Evolutionary conservation across 2,797 vertebrate genomes (phyloP), one percentile per base, ranked within the genome.

Genomic region (Pangasius djambal): DNA sequence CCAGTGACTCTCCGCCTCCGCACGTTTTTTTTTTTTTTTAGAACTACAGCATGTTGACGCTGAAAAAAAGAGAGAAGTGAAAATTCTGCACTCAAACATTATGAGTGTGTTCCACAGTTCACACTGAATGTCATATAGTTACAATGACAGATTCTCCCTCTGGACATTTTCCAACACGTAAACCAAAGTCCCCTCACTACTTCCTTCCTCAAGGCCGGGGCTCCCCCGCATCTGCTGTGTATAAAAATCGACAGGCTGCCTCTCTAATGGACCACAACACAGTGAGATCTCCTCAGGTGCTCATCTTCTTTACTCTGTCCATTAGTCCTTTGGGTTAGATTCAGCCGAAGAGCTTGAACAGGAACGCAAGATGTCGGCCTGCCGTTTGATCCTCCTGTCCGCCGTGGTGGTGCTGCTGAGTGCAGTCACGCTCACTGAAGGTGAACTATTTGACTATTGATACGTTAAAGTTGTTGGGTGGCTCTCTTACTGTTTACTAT

Each of bases 311-410:
- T 37, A 28, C 48, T 81, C 74, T 55, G 7, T 70, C 13, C 25
- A 86, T 2, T 25, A 20, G 34, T 59, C 55, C 31, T 74, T 74
- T n/a, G 61, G 63, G 55, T 72, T 48, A 0, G 10, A 55, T 59
- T 86, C 28, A 28, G 6, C 50, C 34, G 6, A 28, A 61, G 57
- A 31, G 9, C 22, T 34, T 7, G 15, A 87, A 31, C 86, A 92
- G 83, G 25, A 95, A 59, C 85, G 75, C 88, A 92, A 85, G 28
- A 96, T 96, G 95, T 88, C 94, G n/a, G 72, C 94, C 87, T 55
- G 91, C 91, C 96, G 95, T 86, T 86, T 95, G 37, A 25, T 89
- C 87, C 89, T 95, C 67, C 70, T 92, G 91, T 88, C 93, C 10
- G 88, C 90, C 72, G 3, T 94, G 2, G 91, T 94, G 44, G 78